Conservation (phyloP, 2,888 invertebrate genomes). For the Lordiphosa andalusiaca region DNA sequence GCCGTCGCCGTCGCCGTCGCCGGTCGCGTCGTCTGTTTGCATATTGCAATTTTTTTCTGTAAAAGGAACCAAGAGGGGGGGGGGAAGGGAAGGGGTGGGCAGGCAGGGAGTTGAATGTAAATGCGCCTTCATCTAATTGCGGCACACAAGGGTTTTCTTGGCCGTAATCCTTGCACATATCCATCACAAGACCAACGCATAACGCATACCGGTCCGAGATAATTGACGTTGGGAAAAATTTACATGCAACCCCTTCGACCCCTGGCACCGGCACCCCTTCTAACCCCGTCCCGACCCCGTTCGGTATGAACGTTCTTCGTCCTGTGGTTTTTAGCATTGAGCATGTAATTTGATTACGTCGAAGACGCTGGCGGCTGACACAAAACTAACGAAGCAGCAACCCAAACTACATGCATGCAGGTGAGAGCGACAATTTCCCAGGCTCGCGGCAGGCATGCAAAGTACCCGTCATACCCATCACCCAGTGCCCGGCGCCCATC, state of each 20-base stretch:
- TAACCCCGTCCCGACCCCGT: constrained; percentile 23
- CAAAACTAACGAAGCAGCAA: constrained; percentile 36
- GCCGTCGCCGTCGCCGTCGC: constrained; percentile 4
- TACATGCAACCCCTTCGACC: constrained; percentile 45
- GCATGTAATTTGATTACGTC: constrained; percentile 66
- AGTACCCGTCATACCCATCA: too few relatives aligned
- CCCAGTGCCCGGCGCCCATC: too few relatives aligned
- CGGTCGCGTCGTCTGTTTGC: constrained; percentile 48
- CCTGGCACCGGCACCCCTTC: constrained; percentile 12
- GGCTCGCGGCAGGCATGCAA: not conserved
- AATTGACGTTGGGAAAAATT: constrained; percentile 61
- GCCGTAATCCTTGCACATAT: constrained; percentile 49
- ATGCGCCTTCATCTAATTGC: constrained; percentile 70
- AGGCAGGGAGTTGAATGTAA: constrained; percentile 40
- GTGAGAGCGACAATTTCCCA: constrained; percentile 12
- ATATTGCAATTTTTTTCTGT: constrained; percentile 68
- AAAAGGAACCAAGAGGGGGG: constrained; percentile 7
- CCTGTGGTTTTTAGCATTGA: constrained; percentile 53
- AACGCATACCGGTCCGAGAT: constrained; percentile 43
- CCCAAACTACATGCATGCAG: constrained; percentile 15
- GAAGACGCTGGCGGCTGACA: constrained; percentile 19
- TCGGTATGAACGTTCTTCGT: not conserved
- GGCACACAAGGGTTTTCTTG: constrained; percentile 53
- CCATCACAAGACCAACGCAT: constrained; percentile 40
- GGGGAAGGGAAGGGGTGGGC: not conserved